Base-by-base conservation (phyloP, 1,140 invertebrate species). In the Microplitis mediator region DNA sequence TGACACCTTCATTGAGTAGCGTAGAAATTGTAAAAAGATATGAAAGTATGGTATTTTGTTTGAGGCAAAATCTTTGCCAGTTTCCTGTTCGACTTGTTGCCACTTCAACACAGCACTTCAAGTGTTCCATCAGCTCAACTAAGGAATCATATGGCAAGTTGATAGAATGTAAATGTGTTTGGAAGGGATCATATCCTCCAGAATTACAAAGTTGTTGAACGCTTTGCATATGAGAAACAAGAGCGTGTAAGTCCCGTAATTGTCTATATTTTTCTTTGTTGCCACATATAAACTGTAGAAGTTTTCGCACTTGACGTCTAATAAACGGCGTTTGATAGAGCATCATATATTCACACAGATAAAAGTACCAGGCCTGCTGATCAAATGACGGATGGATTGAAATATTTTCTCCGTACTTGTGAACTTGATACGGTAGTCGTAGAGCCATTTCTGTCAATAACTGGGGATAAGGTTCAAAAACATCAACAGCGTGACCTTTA, bases 311-410 rank as follows among this genome's bases (percentile, higher is more conserved):
- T 90, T 96, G 94, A 69, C 93, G 86, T 66, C 92, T 85, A 1
- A 94, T 89, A 58, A 94, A 90, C 4, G 93, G 91, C 75, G 93
- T 94, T 86, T 96, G 91, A 81, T 93, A 91, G 11, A 95, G 94
- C 94, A 98, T 97, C 95, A 98, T 97, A 81, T 98, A 99, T 82
- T 99, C 97, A 84, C 97, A 98, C 0, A 99, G 89, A 76, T 92
- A 90, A 62, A 91, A 91, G 74, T 92, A 92, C 95, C 95, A 97
- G 0, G 88, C 88, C 77, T 88, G 85, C 78, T 88, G 88, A 77
- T 91, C 90, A 72, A 89, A 92, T 45, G 83, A 88, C 69, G 86
- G 82, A 56, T 89, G 83, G 85, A 89, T 69, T 80, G 87, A 80
- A 77, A 83, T 77, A 84, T 85, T 90, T 77, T 92, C 91, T 4